These are phyloP conservation scores for Capitulum mitella DNA, from an alignment of 2,888 invertebrate genomes.

Conservation along the genomic window DNA sequence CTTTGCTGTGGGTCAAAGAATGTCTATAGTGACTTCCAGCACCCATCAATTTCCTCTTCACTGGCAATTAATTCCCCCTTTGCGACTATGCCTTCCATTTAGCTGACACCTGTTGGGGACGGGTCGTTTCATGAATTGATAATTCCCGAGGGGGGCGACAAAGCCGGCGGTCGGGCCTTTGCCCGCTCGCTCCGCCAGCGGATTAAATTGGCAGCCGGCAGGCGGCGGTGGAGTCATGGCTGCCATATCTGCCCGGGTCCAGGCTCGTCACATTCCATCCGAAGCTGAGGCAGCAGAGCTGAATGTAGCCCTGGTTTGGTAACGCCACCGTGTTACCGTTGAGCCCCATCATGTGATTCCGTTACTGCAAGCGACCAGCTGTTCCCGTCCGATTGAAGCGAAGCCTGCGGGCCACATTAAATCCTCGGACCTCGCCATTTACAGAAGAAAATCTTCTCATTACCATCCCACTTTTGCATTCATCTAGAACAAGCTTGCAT, in stretches of 20 bases:
- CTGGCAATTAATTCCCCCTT: not conserved
- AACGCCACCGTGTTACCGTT: too few relatives aligned
- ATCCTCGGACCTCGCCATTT: too few relatives aligned
- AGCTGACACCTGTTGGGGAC: not conserved
- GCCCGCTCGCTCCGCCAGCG: not conserved
- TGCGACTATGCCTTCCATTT: not conserved
- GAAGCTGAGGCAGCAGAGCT: too few relatives aligned
- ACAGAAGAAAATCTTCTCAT: too few relatives aligned
- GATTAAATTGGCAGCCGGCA: not conserved
- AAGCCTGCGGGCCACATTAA: too few relatives aligned
- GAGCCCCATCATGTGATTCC: too few relatives aligned
- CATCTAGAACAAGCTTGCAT: too few relatives aligned
- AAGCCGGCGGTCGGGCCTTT: not conserved
- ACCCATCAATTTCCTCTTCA: not conserved
- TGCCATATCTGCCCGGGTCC: not conserved
- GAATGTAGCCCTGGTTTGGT: too few relatives aligned
- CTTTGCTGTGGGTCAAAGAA: not conserved
- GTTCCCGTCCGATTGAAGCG: too few relatives aligned
- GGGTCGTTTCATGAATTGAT: constrained; percentile 8
- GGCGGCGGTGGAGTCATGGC: not conserved
- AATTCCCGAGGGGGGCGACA: not conserved
- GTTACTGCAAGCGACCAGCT: too few relatives aligned
- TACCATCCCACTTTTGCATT: too few relatives aligned
- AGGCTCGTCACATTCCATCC: not conserved
- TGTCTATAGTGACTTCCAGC: not conserved